phyloP scores from a whole-genome alignment of 2,113 vertebrate genomes.

The Cryptomyrus ogoouensis region DNA sequence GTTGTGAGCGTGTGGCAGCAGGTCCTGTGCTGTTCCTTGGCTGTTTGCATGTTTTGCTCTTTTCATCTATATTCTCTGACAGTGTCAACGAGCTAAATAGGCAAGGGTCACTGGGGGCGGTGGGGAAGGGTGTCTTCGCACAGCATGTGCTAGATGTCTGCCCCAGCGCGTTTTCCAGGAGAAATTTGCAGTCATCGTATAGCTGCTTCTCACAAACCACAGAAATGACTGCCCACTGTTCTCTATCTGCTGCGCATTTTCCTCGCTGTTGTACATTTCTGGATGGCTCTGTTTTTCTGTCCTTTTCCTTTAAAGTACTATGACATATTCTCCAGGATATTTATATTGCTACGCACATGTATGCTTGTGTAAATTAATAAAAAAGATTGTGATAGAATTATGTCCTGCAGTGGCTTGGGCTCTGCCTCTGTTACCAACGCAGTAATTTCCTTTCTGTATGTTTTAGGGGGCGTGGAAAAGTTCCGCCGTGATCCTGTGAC shows the following conservation, averaged over 20 bases:
- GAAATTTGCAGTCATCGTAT: neutral
- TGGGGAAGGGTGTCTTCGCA: neutral
- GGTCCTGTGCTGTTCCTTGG: neutral
- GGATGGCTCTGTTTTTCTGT: neutral
- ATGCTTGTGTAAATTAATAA: neutral
- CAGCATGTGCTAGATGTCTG: neutral
- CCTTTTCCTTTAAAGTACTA: neutral
- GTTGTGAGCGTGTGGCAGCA: neutral
- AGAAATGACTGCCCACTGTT: neutral
- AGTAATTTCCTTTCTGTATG: neutral
- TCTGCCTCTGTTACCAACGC: neutral
- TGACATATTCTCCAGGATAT: neutral
- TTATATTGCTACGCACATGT: neutral
- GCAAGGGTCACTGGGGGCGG: neutral
- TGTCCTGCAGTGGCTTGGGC: neutral
- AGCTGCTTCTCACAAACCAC: neutral
- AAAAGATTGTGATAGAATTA: neutral
- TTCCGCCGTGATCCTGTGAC: neutral
- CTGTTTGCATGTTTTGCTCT: neutral
- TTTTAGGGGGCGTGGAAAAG: neutral
- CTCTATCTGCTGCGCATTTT: neutral
- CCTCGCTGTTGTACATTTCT: neutral
- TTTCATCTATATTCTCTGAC: constrained; percentile 2
- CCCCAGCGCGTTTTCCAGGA: neutral
- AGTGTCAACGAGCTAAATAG: neutral